A percentile compares a stretch with the other conserved stretches of the same genome.
phyloP scores from a whole-genome alignment of 2,888 invertebrate genomes.

The Rosalia funebris region DNA sequence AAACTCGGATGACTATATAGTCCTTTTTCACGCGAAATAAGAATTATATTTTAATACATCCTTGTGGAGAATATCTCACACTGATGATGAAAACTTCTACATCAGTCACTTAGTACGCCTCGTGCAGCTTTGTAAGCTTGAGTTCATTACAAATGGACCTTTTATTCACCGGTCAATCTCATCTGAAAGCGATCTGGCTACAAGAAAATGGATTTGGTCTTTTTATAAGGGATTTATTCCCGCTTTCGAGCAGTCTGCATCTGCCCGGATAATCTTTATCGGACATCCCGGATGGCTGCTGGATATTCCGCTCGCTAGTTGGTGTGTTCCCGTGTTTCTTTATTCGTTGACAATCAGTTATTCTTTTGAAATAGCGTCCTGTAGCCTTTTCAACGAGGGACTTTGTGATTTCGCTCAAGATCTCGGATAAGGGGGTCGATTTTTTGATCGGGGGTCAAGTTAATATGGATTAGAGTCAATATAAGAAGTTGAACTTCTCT shows the following conservation, averaged over 20 bases:
- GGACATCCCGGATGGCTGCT: constrained; percentile 3
- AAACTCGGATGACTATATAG: too few species aligned
- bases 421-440: constrained; percentile 57
- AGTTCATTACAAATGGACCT: constrained; percentile 64
- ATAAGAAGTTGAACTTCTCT: constrained; percentile 12
- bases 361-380: constrained; percentile 61
- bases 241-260: constrained; percentile 43
- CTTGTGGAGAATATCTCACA: constrained; percentile 11
- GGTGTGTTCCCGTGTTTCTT: constrained; percentile 24
- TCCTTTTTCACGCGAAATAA: too few species aligned
- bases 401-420: constrained; percentile 59
- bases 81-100: constrained; percentile 17
- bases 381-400: constrained; percentile 60
- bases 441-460: constrained; percentile 58
- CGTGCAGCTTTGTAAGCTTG: constrained; percentile 53
- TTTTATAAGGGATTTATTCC: constrained; percentile 52
- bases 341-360: constrained; percentile 58
- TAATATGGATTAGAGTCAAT: constrained; percentile 43
- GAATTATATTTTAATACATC: too few species aligned
- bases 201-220: constrained; percentile 60
- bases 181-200: constrained; percentile 62
- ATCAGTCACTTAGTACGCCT: constrained; percentile 38
- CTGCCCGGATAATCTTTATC: constrained; percentile 38
- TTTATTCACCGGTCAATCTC: constrained; percentile 64
- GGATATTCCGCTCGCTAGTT: constrained; percentile 25